Percentiles rank a stretch among this genome's conserved stretches.
phyloP scores from a whole-genome alignment of 2,113 vertebrate species.

The Datnioides undecimradiatus region DNA sequence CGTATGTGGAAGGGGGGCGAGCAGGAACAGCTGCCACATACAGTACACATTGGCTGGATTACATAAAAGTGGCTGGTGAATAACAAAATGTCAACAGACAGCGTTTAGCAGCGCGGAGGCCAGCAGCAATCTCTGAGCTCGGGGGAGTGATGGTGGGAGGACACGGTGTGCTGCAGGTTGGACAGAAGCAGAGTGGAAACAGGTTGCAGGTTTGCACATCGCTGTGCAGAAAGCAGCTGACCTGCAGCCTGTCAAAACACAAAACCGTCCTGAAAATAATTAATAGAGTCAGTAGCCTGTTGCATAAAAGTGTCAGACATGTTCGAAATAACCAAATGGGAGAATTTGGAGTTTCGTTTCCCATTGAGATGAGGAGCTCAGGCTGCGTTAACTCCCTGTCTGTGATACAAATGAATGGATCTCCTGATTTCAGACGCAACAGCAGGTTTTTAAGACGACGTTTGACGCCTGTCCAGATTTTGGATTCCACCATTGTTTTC shows the following conservation, averaged over 20 bases:
- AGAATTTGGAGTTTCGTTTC: background rate
- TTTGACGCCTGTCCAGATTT: slow-evolving; percentile 24
- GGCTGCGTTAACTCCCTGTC: background rate
- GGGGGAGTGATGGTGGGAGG: slow-evolving; percentile 21
- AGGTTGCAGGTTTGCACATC: slow-evolving; percentile 22
- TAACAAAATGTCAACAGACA: slow-evolving; percentile 86
- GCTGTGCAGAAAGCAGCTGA: background rate
- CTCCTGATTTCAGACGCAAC: slow-evolving; percentile 13
- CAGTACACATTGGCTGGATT: slow-evolving; percentile 74
- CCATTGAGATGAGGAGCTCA: background rate
- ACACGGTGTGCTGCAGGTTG: slow-evolving; percentile 34
- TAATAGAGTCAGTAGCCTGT: background rate
- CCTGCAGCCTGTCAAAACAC: slow-evolving; percentile 6
- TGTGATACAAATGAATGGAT: background rate
- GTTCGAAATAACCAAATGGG: background rate
- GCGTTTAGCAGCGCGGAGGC: slow-evolving; percentile 79
- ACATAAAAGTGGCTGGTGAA: slow-evolving; percentile 84
- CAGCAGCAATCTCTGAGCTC: slow-evolving; percentile 29
- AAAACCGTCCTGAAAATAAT: slow-evolving; percentile 20
- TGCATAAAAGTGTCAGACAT: slow-evolving; percentile 2
- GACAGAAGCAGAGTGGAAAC: slow-evolving; percentile 39
- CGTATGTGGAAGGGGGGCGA: slow-evolving; percentile 47
- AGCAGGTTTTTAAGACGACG: slow-evolving; percentile 12
- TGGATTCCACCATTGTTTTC: slow-evolving; percentile 6
- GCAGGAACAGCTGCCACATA: slow-evolving; percentile 84